Percentiles rank a stretch among this genome's conserved stretches.
These are phyloP conservation scores for Xenopus borealis DNA, from an alignment of 2,113 vertebrate genomes.

Conservation along the genomic window DNA sequence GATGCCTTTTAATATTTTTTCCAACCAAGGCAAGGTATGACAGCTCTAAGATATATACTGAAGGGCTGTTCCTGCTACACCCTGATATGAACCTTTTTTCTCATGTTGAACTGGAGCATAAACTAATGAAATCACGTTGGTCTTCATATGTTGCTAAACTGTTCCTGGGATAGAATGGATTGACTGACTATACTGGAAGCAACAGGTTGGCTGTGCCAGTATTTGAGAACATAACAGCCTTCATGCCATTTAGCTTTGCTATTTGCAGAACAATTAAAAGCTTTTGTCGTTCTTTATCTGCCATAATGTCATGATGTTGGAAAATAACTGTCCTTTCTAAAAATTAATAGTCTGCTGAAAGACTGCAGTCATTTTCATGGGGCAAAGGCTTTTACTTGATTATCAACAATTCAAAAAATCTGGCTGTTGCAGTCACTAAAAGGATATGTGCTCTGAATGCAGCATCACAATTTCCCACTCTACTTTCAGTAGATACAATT, in stretches of 20 bases:
- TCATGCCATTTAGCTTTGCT: background rate
- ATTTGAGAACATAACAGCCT: no score
- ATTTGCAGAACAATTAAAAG: conserved; percentile 1
- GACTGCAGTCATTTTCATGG: conserved; percentile 19
- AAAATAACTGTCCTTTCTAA: conserved; percentile 16
- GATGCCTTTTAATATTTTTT: no score
- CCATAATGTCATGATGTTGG: conserved; percentile 7
- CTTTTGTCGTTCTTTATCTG: conserved; percentile 4
- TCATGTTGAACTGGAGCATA: no score
- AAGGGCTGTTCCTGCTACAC: no score
- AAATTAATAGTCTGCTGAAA: conserved; percentile 27
- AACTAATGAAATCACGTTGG: no score
- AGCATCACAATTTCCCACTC: background rate
- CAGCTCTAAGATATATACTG: no score
- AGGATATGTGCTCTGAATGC: background rate
- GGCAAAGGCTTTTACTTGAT: conserved; percentile 9
- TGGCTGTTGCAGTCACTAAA: background rate
- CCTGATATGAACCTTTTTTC: no score
- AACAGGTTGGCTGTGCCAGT: no score
- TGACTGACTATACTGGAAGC: no score
- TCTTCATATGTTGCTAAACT: no score
- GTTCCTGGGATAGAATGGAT: no score
- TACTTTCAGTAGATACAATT: background rate
- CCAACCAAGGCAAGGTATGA: no score
- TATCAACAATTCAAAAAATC: conserved; percentile 12